phyloP scores from a whole-genome alignment of 2,888 invertebrate species.

The Maniola hyperantus region DNA sequence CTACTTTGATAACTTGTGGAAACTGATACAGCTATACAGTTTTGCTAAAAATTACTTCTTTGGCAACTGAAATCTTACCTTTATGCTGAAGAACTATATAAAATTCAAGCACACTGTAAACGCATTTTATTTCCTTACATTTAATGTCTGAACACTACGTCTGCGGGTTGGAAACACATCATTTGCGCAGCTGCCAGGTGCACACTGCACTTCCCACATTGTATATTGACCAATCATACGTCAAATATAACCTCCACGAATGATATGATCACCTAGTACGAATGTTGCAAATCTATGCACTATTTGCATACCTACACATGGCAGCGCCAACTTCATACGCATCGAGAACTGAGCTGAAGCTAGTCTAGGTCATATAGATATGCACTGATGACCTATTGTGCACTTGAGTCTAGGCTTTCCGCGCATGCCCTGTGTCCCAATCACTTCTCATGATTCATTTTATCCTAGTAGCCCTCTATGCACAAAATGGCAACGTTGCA shows the following conservation, averaged over 20 bases:
- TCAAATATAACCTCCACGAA: constrained; percentile 36
- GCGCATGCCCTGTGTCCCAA: constrained; percentile 42
- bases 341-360: constrained; percentile 33
- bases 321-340: constrained; percentile 33
- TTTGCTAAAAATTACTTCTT: not conserved
- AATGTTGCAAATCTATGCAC: constrained; percentile 45
- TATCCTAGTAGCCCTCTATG: constrained; percentile 33
- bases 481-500: constrained; percentile 28
- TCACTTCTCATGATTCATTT: constrained; percentile 25
- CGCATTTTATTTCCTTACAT: not conserved
- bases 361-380: constrained; percentile 35
- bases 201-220: constrained; percentile 44
- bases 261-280: constrained; percentile 46
- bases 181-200: constrained; percentile 47
- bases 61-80: constrained; percentile 19
- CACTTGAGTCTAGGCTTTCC: constrained; percentile 32
- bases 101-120: not conserved
- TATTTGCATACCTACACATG: constrained; percentile 27
- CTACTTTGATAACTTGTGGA: not conserved
- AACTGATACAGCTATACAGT: not conserved
- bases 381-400: constrained; percentile 37
- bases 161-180: constrained; percentile 28
- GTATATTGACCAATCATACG: constrained; percentile 36
- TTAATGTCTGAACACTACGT: not conserved
- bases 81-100: not conserved